phyloP scores from a whole-genome alignment of 2,888 invertebrate genomes.

The Gastracanthus pulcherrimus region DNA sequence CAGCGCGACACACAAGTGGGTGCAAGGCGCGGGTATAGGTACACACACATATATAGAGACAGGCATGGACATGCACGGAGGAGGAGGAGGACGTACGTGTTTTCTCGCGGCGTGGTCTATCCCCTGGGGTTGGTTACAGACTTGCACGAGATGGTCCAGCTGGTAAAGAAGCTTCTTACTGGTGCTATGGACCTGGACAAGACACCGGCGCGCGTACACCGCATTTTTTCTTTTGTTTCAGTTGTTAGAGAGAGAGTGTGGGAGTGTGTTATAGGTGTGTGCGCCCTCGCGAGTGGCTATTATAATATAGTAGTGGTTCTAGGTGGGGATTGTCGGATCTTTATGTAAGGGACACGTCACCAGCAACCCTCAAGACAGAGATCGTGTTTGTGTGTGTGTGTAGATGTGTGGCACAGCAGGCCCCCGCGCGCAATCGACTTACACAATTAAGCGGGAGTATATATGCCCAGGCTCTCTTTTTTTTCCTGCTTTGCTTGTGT shows the following conservation, averaged over 20 bases:
- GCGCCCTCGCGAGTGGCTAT: background rate
- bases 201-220: constrained; percentile 24
- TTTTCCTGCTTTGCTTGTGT: background rate
- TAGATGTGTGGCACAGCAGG: constrained; percentile 8
- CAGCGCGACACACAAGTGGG: background rate
- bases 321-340: no score
- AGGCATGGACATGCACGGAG: background rate
- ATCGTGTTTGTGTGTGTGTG: background rate
- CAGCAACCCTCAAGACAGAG: no score
- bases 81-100: constrained; percentile 81
- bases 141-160: constrained; percentile 96
- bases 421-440: constrained; percentile 16
- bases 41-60: background rate
- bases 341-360: no score
- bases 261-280: background rate
- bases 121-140: constrained; percentile 91
- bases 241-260: constrained; percentile 15
- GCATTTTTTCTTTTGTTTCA: no score
- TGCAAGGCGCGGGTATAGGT: background rate
- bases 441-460: constrained; percentile 49
- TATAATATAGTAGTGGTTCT: no score
- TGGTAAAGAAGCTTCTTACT: constrained; percentile 97
- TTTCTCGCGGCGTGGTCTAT: constrained; percentile 86
- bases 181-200: constrained; percentile 91
- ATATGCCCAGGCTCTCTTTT: constrained; percentile 21